These are phyloP conservation scores for Hydrolagus affinis DNA, from an alignment of 2,113 vertebrate genomes.

Conservation along the genomic window DNA sequence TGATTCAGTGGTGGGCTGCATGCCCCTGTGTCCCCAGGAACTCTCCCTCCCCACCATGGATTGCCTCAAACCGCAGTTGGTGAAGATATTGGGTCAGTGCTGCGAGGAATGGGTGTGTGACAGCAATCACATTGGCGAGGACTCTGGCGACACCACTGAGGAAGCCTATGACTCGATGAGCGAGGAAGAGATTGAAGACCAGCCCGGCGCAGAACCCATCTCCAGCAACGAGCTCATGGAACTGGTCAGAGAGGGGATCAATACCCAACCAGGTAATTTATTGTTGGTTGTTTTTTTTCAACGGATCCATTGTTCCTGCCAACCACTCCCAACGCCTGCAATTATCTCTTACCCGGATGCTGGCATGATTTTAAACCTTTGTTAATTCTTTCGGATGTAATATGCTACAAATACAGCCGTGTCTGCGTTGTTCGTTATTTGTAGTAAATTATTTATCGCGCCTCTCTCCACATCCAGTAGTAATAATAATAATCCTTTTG, in stretches of 20 bases:
- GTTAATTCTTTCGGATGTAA: too few species aligned
- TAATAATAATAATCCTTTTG: too few species aligned
- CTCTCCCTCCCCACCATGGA: constrained; percentile 47
- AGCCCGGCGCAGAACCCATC: constrained; percentile 21
- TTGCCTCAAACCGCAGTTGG: constrained; percentile 48
- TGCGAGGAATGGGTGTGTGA: constrained; percentile 60
- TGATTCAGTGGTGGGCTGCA: constrained; percentile 61
- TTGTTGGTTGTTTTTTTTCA: not conserved
- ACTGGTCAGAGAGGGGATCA: not conserved
- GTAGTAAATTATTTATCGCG: not conserved
- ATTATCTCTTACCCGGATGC: too few species aligned
- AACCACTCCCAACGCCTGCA: not conserved
- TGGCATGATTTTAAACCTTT: too few species aligned
- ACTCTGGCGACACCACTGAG: constrained; percentile 33
- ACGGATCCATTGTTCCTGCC: not conserved
- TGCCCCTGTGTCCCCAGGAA: constrained; percentile 57
- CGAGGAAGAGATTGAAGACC: constrained; percentile 7
- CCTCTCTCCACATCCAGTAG: not conserved
- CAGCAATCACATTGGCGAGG: constrained; percentile 54
- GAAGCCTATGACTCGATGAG: constrained; percentile 28
- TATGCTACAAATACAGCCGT: too few species aligned
- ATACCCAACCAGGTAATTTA: constrained; percentile 13
- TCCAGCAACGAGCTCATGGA: constrained; percentile 41
- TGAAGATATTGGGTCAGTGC: constrained; percentile 43
- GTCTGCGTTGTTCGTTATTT: not conserved